Conservation (phyloP, 2,888 invertebrate species). For the Hemicrepidius hirtus region DNA sequence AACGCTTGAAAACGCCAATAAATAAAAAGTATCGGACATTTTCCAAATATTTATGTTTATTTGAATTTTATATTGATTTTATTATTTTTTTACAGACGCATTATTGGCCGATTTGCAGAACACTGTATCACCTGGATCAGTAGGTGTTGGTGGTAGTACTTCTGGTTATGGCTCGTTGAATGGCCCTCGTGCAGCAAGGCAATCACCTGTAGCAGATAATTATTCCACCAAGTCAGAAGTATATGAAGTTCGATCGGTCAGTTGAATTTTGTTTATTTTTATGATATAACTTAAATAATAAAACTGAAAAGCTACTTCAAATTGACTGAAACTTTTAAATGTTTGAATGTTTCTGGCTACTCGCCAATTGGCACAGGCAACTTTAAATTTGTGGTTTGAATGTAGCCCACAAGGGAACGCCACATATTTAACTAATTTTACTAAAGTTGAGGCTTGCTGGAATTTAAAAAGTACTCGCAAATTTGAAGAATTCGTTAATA, state of each 20-base stretch:
- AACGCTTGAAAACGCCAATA: no score
- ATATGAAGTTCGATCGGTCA: constrained; percentile 77
- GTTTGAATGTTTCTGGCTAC: no score
- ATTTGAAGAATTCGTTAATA: no score
- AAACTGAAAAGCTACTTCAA: no score
- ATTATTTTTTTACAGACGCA: constrained; percentile 84
- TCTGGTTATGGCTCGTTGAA: constrained; percentile 89
- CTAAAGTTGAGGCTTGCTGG: no score
- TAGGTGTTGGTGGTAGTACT: constrained; percentile 71
- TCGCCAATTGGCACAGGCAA: constrained; percentile 3
- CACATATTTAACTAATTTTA: no score
- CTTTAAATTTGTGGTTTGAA: constrained; percentile 8
- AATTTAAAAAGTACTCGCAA: no score
- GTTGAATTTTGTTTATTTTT: background rate
- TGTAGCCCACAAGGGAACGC: background rate
- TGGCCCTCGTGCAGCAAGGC: constrained; percentile 69
- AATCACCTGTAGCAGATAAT: constrained; percentile 43
- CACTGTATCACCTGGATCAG: constrained; percentile 81
- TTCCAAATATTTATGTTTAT: no score
- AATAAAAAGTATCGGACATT: no score
- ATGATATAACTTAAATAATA: no score
- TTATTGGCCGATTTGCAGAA: constrained; percentile 96
- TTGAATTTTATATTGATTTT: no score
- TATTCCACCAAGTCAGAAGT: constrained; percentile 44
- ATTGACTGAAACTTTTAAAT: no score